Evolutionary conservation across 2,113 vertebrate genomes (phyloP).

Genomic region (Psilopsiagon aymara): DNA sequence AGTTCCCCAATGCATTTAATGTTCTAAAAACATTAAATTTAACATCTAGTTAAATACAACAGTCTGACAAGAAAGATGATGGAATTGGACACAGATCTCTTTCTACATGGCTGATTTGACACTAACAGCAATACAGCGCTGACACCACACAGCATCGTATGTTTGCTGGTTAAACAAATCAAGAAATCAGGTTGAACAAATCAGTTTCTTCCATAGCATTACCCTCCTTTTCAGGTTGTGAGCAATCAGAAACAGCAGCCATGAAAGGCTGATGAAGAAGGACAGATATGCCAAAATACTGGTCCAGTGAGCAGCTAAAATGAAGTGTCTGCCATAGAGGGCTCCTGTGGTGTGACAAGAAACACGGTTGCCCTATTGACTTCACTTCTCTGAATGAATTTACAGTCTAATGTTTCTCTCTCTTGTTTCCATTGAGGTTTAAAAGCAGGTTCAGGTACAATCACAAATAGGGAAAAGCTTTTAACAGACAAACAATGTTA

Average conservation of each 20-base stretch:
- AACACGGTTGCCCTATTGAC: background rate
- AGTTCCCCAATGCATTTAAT: background rate
- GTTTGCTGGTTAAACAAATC: slow-evolving; percentile 50
- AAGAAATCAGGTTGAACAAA: slow-evolving; percentile 41
- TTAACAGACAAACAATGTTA: background rate
- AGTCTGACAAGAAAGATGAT: slow-evolving; percentile 22
- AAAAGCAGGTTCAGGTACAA: background rate
- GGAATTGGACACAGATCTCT: background rate
- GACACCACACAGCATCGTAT: background rate
- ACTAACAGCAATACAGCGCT: background rate
- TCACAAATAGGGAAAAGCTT: background rate
- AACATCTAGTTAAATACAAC: background rate
- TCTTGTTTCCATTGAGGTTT: background rate
- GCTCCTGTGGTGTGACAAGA: background rate
- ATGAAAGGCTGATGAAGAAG: background rate
- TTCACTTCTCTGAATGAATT: background rate
- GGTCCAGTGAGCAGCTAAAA: background rate
- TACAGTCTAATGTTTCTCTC: background rate
- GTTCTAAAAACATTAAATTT: background rate
- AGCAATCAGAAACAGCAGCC: slow-evolving; percentile 21
- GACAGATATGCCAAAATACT: slow-evolving; percentile 17
- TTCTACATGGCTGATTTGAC: slow-evolving; percentile 28
- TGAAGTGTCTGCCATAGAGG: background rate
- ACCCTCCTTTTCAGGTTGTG: background rate
- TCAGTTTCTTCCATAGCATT: background rate